phyloP scores from a whole-genome alignment of 1,140 invertebrate species.

The Thrips palmi region DNA sequence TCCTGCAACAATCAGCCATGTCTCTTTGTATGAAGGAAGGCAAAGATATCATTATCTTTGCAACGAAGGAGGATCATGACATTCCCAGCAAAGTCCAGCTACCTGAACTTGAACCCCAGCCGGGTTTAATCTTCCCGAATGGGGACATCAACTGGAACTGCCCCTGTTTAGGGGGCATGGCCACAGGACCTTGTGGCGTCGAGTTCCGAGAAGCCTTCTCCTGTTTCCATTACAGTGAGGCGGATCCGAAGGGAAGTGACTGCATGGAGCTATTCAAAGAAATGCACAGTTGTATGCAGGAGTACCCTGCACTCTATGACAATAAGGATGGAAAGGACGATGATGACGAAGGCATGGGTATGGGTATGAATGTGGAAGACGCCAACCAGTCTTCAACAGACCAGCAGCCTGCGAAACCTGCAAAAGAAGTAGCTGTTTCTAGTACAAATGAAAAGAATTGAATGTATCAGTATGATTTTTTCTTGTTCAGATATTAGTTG shows the following conservation, averaged over 20 bases:
- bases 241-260: conserved; percentile 42
- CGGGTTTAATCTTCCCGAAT: conserved; percentile 66
- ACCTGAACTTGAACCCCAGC: conserved; percentile 48
- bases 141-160: conserved; percentile 95
- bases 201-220: conserved; percentile 86
- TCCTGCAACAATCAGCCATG: conserved; percentile 19
- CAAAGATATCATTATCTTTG: conserved; percentile 74
- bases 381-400: no score
- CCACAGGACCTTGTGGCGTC: conserved; percentile 82
- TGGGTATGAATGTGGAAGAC: no score
- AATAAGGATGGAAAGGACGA: conserved; percentile 30
- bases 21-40: conserved; percentile 30
- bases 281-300: conserved; percentile 85
- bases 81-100: conserved; percentile 49
- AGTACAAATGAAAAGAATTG: no score
- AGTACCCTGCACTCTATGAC: conserved; percentile 75
- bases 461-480: no score
- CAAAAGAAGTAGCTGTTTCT: no score
- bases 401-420: no score
- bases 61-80: conserved; percentile 58
- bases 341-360: conserved; percentile 30
- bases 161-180: conserved; percentile 89
- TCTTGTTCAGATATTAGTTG: no score
- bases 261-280: conserved; percentile 76
- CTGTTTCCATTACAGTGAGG: conserved; percentile 76